Evolutionary conservation across 2,888 invertebrate species (phyloP).

Genomic region (Sinohyriopsis cumingii): DNA sequence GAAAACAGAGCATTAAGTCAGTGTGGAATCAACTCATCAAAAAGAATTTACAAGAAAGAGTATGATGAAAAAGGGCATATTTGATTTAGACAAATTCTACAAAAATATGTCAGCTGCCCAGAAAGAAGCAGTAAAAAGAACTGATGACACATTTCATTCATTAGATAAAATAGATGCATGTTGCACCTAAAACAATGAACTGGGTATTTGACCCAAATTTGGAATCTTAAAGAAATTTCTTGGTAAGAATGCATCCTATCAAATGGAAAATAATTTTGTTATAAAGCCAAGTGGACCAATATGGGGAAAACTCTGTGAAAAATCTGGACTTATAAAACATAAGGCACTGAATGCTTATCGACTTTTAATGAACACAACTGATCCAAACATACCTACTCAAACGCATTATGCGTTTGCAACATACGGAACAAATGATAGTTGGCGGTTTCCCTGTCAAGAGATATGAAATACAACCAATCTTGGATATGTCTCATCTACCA

Average conservation of each 20-base stretch:
- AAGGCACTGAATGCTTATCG: no score
- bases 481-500: no score
- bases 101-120: constrained; percentile 11
- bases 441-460: no score
- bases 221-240: neutral
- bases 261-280: constrained; percentile 2
- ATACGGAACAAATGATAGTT: no score
- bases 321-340: neutral
- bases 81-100: neutral
- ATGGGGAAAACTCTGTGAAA: neutral
- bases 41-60: neutral
- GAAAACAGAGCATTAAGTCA: constrained; percentile 13
- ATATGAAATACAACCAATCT: no score
- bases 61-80: neutral
- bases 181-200: neutral
- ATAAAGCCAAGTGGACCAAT: neutral
- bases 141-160: neutral
- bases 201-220: constrained; percentile 5
- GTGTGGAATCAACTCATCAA: no score
- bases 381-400: no score
- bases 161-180: neutral
- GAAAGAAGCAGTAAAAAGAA: constrained; percentile 3
- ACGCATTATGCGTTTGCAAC: no score
- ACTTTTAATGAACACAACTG: no score
- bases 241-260: neutral